Percentiles rank a stretch among this genome's conserved stretches.
Conservation (phyloP, 2,797 vertebrate species). For the Oreonectes daqikongensis region DNA sequence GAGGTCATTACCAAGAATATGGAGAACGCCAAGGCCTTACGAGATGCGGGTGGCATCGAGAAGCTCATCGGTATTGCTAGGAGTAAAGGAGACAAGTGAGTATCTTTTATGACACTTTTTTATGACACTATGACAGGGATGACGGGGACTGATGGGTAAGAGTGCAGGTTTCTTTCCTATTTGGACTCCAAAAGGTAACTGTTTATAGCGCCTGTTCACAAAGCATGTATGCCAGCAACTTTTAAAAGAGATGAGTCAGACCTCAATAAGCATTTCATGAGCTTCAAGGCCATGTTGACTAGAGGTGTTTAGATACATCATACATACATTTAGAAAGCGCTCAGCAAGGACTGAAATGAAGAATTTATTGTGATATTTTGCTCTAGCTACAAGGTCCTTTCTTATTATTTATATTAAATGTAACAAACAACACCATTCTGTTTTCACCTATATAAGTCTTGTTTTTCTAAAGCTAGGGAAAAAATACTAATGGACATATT, state of each 20-base stretch:
- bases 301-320: constrained; percentile 7
- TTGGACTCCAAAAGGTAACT: neutral
- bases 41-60: constrained; percentile 86
- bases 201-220: neutral
- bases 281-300: constrained; percentile 23
- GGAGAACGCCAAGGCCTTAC: constrained; percentile 89
- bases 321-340: neutral
- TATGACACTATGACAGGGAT: neutral
- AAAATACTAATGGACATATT: too few species aligned
- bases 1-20: constrained; percentile 91
- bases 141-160: neutral
- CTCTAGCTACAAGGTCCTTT: neutral
- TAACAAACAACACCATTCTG: too few species aligned
- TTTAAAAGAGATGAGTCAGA: constrained; percentile 25
- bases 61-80: constrained; percentile 88
- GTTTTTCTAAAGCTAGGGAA: too few species aligned
- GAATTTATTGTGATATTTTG: neutral
- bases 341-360: neutral
- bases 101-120: constrained; percentile 33
- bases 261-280: neutral
- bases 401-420: neutral
- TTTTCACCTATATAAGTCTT: too few species aligned
- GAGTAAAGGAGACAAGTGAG: constrained; percentile 93
- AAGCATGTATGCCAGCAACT: constrained; percentile 15
- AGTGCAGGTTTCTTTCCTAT: neutral